Conservation (phyloP, 2,797 vertebrate genomes). For the Hippocampus kuda region DNA sequence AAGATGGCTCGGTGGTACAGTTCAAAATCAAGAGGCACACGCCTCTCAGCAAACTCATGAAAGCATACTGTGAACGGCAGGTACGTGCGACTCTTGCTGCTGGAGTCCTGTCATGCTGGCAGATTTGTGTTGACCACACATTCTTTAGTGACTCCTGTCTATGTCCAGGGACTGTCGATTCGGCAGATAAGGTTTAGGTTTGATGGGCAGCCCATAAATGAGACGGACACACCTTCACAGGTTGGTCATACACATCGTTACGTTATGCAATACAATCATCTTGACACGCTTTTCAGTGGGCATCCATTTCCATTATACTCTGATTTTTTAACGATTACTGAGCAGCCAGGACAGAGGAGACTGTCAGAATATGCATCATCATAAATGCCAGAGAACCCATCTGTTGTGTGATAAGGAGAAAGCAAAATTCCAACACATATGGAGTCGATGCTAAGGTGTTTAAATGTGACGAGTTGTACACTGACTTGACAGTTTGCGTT, state of each 20-base stretch:
- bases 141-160: not conserved
- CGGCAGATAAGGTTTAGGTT: slow-evolving; percentile 87
- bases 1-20: slow-evolving; percentile 84
- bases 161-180: slow-evolving; percentile 77
- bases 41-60: slow-evolving; percentile 86
- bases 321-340: too few species aligned
- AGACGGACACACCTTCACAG: slow-evolving; percentile 86
- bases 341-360: too few species aligned
- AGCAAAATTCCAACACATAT: not conserved
- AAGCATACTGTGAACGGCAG: slow-evolving; percentile 87
- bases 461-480: too few species aligned
- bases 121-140: not conserved
- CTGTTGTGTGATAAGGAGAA: not conserved
- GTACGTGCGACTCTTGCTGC: slow-evolving; percentile 37
- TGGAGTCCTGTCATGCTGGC: not conserved
- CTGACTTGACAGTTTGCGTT: not conserved
- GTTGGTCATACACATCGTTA: slow-evolving; percentile 52
- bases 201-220: slow-evolving; percentile 86
- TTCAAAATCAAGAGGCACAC: slow-evolving; percentile 89
- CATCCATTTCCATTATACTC: too few species aligned
- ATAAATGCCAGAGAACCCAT: too few species aligned
- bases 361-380: too few species aligned
- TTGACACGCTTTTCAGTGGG: too few species aligned
- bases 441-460: not conserved
- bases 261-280: too few species aligned